phyloP scores from a whole-genome alignment of 2,888 invertebrate species.

The Phortica magna region DNA sequence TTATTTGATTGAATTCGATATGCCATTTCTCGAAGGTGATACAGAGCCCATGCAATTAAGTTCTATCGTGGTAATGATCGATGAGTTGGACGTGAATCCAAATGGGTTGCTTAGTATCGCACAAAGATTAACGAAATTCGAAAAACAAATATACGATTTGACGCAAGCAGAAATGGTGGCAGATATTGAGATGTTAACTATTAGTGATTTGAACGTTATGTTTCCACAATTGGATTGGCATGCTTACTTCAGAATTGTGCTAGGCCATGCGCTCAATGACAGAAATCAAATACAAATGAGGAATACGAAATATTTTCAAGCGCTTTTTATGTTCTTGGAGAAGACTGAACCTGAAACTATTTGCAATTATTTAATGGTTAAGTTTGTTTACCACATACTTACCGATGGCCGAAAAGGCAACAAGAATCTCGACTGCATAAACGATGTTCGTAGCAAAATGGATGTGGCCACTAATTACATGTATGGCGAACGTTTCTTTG shows the following conservation, averaged over 20 bases:
- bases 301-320: constrained; percentile 48
- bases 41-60: constrained; percentile 8
- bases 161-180: constrained; percentile 22
- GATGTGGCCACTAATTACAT: constrained; percentile 61
- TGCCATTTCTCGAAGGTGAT: constrained; percentile 37
- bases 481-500: constrained; percentile 56
- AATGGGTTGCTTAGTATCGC: background rate
- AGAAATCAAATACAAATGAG: constrained; percentile 48
- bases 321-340: constrained; percentile 47
- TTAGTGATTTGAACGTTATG: constrained; percentile 42
- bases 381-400: constrained; percentile 56
- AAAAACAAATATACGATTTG: constrained; percentile 43
- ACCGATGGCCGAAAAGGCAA: constrained; percentile 47
- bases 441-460: constrained; percentile 67
- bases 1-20: constrained; percentile 51
- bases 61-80: constrained; percentile 7
- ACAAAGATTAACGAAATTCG: constrained; percentile 40
- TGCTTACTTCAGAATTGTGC: constrained; percentile 52
- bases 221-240: constrained; percentile 58
- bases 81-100: constrained; percentile 27
- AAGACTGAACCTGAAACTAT: constrained; percentile 43
- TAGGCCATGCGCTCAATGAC: constrained; percentile 40
- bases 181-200: constrained; percentile 31
- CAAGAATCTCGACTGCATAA: constrained; percentile 54
- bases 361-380: constrained; percentile 70